Base-by-base conservation (phyloP, 1,140 invertebrate genomes). In the Rhyzopertha dominica region DNA sequence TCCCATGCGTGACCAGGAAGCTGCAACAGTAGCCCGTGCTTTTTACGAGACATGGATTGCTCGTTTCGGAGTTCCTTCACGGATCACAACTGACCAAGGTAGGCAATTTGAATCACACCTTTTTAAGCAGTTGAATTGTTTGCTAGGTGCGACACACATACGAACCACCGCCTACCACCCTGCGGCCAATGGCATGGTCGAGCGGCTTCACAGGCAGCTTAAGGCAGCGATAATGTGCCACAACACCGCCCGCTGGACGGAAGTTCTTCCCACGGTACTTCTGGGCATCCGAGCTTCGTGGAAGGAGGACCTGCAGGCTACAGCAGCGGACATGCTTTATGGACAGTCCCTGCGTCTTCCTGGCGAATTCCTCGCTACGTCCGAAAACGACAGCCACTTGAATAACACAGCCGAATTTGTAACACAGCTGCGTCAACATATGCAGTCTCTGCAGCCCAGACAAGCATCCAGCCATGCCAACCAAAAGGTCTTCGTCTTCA, bases 111-210 rank as follows among this genome's bases (percentile, higher is more conserved):
- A 66, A 38, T 50, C 53, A 0, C 13, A 25, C 1, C 37, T 58
- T 2, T 57, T 58, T 35, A 23, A 31, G 5, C 12, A 47, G 12
- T 48, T 67, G 31, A 34, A 45, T 18, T 30, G 35, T 23, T 17
- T 58, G 8, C 18, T 59, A 3, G 62, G 64, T 18, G 43, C 38
- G 10, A 36, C 29, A 22, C 53, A 49, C 14, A 36, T 50, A 16
- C 44, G 54, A 10, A 67, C 59, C 13, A 59, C 61, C 17, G 47
- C 66, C n/a, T 67, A 67, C 36, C 64, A 70, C 39, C 63, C 64
- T 7, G 30, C 38, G 19, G 45, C 60, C 22, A 67, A 69, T 39
- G 65, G 68, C 0, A 57, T 67, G 46, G 52, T 71, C 4, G 67
- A 71, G 39, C 40, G 69, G 3, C 59, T 58, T 25, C 68, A 71